These are phyloP conservation scores for Tubulanus polymorphus DNA, from an alignment of 2,888 invertebrate genomes.

Conservation along the genomic window DNA sequence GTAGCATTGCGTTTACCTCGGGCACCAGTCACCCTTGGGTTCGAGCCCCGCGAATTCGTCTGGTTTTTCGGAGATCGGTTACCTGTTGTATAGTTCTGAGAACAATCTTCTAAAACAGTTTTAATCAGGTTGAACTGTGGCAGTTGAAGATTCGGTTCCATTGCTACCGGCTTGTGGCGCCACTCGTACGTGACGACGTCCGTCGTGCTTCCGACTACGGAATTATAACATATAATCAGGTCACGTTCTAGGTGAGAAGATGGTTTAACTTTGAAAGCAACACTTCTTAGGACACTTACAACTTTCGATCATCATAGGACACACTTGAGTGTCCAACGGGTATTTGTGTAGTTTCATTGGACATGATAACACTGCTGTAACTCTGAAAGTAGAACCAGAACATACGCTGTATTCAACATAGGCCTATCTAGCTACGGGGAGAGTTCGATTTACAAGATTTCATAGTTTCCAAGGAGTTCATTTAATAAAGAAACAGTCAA, in stretches of 20 bases:
- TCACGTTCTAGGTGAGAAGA: no score
- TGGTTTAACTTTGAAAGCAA: no score
- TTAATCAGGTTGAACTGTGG: slow-evolving; percentile 79
- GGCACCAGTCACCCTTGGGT: no score
- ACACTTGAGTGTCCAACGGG: slow-evolving; percentile 30
- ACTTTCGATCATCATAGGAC: slow-evolving; percentile 28
- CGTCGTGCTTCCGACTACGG: not conserved
- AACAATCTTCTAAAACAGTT: not conserved
- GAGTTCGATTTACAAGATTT: no score
- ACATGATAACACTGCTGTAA: slow-evolving; percentile 29
- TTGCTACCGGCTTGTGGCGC: slow-evolving; percentile 89
- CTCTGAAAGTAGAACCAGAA: slow-evolving; percentile 20
- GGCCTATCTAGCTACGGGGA: no score
- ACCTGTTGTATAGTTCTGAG: not conserved
- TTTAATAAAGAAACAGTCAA: no score
- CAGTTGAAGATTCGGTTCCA: slow-evolving; percentile 91
- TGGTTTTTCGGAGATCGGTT: no score
- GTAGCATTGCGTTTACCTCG: no score
- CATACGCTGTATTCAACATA: no score
- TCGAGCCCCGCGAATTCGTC: no score
- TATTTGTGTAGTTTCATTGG: slow-evolving; percentile 30
- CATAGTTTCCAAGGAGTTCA: no score
- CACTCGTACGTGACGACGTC: not conserved
- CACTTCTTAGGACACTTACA: no score
- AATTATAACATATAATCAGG: not conserved